Percentiles rank a stretch among this genome's conserved stretches.
These are phyloP conservation scores for Actinernus sp. DNA, from an alignment of 92 coral and sea anemone genomes.

Conservation along the genomic window DNA sequence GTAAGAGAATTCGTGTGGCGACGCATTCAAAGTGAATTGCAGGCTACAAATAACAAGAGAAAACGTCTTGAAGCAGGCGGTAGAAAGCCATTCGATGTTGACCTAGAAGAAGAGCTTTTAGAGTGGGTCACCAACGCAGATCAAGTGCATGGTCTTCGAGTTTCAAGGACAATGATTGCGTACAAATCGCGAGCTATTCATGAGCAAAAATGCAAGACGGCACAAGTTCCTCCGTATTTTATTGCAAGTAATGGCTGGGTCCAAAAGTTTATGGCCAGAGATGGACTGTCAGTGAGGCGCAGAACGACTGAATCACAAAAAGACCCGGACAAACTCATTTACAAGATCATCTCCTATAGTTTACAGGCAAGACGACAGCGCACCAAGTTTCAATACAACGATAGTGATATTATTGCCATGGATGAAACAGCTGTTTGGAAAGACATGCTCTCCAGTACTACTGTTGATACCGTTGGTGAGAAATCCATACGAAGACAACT, in stretches of 20 bases:
- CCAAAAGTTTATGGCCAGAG: constrained; percentile 40
- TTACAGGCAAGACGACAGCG: constrained; percentile 55
- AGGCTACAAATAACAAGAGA: constrained; percentile 36
- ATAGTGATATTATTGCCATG: constrained; percentile 50
- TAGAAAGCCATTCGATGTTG: constrained; percentile 55
- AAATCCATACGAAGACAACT: constrained; percentile 48
- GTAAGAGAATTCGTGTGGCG: constrained; percentile 48
- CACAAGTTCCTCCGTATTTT: constrained; percentile 43
- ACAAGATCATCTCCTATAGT: constrained; percentile 43
- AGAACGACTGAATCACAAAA: constrained; percentile 44
- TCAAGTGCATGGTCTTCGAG: constrained; percentile 53
- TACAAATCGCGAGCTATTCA: constrained; percentile 38
- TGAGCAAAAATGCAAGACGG: constrained; percentile 38
- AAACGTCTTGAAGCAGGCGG: constrained; percentile 35
- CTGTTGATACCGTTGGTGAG: constrained; percentile 51
- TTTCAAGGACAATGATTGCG: constrained; percentile 59
- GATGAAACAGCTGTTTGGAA: constrained; percentile 56
- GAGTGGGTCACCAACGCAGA: constrained; percentile 65
- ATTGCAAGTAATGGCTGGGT: constrained; percentile 41
- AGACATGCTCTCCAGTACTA: constrained; percentile 53
- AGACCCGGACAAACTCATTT: constrained; percentile 40
- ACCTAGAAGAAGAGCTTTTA: constrained; percentile 53
- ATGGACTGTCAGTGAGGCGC: constrained; percentile 49
- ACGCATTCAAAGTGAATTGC: constrained; percentile 12
- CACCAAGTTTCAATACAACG: constrained; percentile 32